Evolutionary conservation across 1,140 invertebrate species (phyloP).

Genomic region (Lucilia cuprina): DNA sequence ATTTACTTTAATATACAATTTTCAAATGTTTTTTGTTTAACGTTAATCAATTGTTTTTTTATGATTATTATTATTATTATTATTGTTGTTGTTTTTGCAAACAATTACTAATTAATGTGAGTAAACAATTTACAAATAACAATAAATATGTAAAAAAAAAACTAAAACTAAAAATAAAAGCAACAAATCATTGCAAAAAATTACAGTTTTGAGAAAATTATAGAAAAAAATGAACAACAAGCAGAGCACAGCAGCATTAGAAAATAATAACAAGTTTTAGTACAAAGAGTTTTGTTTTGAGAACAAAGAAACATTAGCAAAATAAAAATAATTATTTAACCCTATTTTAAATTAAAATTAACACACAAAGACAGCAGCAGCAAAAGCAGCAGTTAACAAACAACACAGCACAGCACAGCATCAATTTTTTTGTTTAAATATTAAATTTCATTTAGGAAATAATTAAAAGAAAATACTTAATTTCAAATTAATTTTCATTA

Average conservation of each 20-base stretch:
- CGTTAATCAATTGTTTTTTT: background rate
- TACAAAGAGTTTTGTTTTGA: background rate
- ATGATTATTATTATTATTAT: no score
- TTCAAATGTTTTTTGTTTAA: background rate
- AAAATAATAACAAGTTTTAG: background rate
- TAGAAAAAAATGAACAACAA: background rate
- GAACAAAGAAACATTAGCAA: constrained; percentile 3
- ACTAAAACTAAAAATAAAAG: background rate
- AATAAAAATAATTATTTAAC: background rate
- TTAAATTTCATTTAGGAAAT: background rate
- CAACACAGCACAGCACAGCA: no score
- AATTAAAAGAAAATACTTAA: background rate
- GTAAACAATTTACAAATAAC: no score
- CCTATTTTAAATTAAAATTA: background rate
- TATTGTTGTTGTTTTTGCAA: background rate
- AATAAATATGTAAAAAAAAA: no score
- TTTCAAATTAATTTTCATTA: background rate
- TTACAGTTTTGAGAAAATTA: no score
- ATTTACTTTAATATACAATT: background rate
- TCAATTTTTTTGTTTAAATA: background rate
- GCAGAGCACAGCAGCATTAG: no score
- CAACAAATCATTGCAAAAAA: background rate
- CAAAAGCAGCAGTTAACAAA: no score
- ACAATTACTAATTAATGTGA: background rate
- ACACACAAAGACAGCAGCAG: background rate